Base-by-base conservation (phyloP, 2,797 vertebrate species). In the Tragopan temminckii region DNA sequence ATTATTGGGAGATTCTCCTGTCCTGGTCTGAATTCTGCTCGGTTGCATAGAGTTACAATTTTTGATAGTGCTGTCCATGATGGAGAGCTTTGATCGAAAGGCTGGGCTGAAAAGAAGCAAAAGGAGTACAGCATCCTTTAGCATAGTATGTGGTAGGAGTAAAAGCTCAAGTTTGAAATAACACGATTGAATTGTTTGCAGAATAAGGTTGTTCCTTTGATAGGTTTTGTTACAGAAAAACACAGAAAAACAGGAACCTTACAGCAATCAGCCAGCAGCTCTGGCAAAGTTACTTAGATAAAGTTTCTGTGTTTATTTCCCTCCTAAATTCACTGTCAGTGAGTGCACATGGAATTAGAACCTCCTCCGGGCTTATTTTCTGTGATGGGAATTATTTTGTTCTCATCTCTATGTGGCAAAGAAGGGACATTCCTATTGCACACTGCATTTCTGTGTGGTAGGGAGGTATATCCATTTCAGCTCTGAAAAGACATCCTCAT, bases 1-100 rank as follows among this genome's bases (percentile, higher is more conserved):
- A 98, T 98, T 85, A 98, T 94, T 23, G 98, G 98, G 25, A 98
- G 45, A 2, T 67, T 97, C 20, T 98, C 98, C 77, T 98, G 98
- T 33, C 97, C 98, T 17, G 98, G 96, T 50, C 85, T 97, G 95
- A 98, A 98, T 91, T 98, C 98, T 0, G 98, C 98, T 35, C 98
- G 96, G 89, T 98, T 98, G 88, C 98, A 98, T 43, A 98, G 94
- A 2, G 97, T 81, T 46, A 98, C 97, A 29, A 98, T 98, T 86
- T 96, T 98, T 43, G 98, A 97, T 52, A 98, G 85, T 0, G 97
- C 97, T 7, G 90, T 62, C 98, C 98, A 98, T 0, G 98, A 95
- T 1, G 90, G 87, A 81, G 98, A 98, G 35, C 89, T 97, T 86
- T 98, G 98, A 31, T 98, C 98, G 87, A 98, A 98, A 53, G 85